Evolutionary conservation across 2,113 vertebrate species (phyloP).

Genomic region (Nothoprocta pentlandii): DNA sequence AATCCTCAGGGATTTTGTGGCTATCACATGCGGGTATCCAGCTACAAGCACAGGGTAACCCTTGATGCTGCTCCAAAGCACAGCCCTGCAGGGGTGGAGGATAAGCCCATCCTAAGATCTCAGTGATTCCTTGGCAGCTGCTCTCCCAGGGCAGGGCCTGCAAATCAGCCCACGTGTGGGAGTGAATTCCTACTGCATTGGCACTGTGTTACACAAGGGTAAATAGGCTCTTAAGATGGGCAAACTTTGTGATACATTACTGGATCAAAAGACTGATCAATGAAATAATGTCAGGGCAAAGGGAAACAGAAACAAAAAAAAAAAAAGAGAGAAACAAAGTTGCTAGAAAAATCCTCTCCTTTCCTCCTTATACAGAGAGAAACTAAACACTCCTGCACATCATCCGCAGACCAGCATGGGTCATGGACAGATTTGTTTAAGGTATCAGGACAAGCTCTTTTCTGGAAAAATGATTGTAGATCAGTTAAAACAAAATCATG

Average conservation of each 20-base stretch:
- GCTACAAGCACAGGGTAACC: neutral
- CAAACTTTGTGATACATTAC: neutral
- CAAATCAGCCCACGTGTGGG: neutral
- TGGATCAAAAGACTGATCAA: neutral
- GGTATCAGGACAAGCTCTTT: neutral
- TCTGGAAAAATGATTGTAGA: neutral
- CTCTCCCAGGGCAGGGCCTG: slow-evolving; percentile 40
- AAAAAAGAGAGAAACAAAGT: neutral
- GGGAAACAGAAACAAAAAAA: neutral
- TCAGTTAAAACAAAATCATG: slow-evolving; percentile 11
- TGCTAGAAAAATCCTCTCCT: neutral
- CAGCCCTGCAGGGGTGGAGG: neutral
- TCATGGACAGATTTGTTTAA: neutral
- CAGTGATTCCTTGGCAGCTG: slow-evolving; percentile 24
- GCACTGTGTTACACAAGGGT: neutral
- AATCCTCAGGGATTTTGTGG: neutral
- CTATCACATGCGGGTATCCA: rapidly evolving
- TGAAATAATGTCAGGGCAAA: neutral
- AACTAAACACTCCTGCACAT: neutral
- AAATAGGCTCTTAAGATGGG: neutral
- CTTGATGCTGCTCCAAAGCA: neutral
- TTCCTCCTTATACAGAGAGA: neutral
- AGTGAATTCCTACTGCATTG: neutral
- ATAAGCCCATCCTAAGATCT: neutral
- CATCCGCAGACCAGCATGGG: neutral